A percentile compares a stretch with the other conserved stretches of the same genome.
Conservation (phyloP, 1,140 invertebrate genomes). For the Chrysopa pallens region DNA sequence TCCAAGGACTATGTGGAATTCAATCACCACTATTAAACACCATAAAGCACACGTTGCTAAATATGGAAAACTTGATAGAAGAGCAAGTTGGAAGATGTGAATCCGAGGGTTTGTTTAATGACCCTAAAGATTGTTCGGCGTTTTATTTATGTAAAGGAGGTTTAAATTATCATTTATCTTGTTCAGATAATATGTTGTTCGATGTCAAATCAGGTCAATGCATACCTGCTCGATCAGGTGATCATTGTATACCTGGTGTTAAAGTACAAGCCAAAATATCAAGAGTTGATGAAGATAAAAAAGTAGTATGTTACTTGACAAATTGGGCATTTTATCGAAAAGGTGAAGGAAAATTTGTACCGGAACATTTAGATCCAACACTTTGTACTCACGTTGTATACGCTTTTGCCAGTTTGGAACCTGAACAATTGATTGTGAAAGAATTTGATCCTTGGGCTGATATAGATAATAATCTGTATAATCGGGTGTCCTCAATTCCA, state of each 20-base stretch:
- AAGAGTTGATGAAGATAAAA: no score
- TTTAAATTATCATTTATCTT: slow-evolving; percentile 32
- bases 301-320: slow-evolving; percentile 70
- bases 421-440: slow-evolving; percentile 50
- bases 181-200: slow-evolving; percentile 28
- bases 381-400: slow-evolving; percentile 81
- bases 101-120: slow-evolving; percentile 32
- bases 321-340: slow-evolving; percentile 78
- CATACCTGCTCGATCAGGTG: slow-evolving; percentile 17
- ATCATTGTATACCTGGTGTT: slow-evolving; percentile 13
- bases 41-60: slow-evolving; percentile 24
- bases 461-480: slow-evolving; percentile 60
- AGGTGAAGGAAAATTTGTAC: slow-evolving; percentile 63
- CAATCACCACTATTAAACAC: slow-evolving; percentile 42
- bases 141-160: slow-evolving; percentile 48
- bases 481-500: slow-evolving; percentile 39
- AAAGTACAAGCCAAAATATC: no score
- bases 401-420: slow-evolving; percentile 72
- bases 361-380: slow-evolving; percentile 59
- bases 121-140: slow-evolving; percentile 42
- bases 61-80: slow-evolving; percentile 1
- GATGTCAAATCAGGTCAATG: slow-evolving; percentile 30
- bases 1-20: slow-evolving; percentile 42
- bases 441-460: slow-evolving; percentile 73
- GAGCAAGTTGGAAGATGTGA: slow-evolving; percentile 22